phyloP scores from a whole-genome alignment of 2,113 vertebrate genomes.

The Thamnaconus septentrionalis region DNA sequence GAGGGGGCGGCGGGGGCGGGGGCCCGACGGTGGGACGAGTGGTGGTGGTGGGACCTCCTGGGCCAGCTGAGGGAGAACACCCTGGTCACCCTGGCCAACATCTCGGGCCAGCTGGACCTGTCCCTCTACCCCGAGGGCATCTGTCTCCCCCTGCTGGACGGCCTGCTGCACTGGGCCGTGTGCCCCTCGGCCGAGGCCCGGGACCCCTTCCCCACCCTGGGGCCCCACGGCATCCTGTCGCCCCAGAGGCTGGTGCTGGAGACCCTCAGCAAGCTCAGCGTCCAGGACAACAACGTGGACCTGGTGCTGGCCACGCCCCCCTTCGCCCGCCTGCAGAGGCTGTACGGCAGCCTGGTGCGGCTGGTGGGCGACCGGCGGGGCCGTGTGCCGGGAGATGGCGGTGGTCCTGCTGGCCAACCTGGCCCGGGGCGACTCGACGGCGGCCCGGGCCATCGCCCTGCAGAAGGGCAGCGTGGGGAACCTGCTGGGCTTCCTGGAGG shows the following conservation, averaged over 20 bases:
- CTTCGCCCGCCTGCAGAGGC: slow-evolving; percentile 93
- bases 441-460: slow-evolving; percentile 94
- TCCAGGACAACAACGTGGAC: slow-evolving; percentile 99
- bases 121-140: slow-evolving; percentile 96
- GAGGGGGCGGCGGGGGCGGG: slow-evolving; percentile 69
- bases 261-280: slow-evolving; percentile 98
- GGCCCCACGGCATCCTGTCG: slow-evolving; percentile 91
- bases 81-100: slow-evolving; percentile 96
- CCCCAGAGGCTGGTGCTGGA: slow-evolving; percentile 99
- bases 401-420: slow-evolving; percentile 98
- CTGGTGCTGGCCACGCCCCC: slow-evolving; percentile 96
- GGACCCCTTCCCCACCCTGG: slow-evolving; percentile 95
- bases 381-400: slow-evolving; percentile 98
- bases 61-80: slow-evolving; percentile 96
- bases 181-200: slow-evolving; percentile 98
- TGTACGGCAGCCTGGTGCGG: slow-evolving; percentile 94
- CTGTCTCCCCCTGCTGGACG: slow-evolving; percentile 95
- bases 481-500: slow-evolving; percentile 95
- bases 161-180: slow-evolving; percentile 97
- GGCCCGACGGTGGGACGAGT: slow-evolving; percentile 91
- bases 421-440: slow-evolving; percentile 95
- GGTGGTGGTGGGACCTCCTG: slow-evolving; percentile 99
- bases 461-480: slow-evolving; percentile 98
- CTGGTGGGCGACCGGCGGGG: slow-evolving; percentile 96
- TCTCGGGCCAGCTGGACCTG: slow-evolving; percentile 97